Conservation (phyloP, 2,888 invertebrate species). For the Cepaea hortensis region DNA sequence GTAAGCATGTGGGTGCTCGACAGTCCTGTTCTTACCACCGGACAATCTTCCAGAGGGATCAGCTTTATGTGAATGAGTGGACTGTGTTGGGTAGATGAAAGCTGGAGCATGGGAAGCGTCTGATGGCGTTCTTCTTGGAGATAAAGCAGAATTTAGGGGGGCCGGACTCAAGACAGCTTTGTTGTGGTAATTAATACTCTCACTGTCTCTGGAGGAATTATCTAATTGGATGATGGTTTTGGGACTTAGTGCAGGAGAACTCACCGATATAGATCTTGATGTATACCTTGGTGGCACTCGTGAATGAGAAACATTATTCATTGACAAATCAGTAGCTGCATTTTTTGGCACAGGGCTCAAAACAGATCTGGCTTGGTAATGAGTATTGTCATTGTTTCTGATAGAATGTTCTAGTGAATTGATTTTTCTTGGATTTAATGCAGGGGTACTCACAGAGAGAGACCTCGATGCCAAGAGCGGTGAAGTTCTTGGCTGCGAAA, state of each 20-base stretch:
- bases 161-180: slow-evolving; percentile 9
- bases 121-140: slow-evolving; percentile 35
- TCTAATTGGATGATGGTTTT: not conserved
- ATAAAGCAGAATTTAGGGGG: slow-evolving; percentile 44
- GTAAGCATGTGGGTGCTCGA: not conserved
- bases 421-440: no score
- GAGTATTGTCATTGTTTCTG: no score
- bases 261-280: not conserved
- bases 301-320: no score
- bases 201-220: slow-evolving; percentile 21
- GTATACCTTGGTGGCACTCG: no score
- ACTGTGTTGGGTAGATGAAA: slow-evolving; percentile 41
- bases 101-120: slow-evolving; percentile 33
- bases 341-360: no score
- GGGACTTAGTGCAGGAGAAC: not conserved
- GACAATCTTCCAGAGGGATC: not conserved
- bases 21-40: not conserved
- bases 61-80: not conserved
- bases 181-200: not conserved
- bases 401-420: no score
- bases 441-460: no score
- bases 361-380: no score
- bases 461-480: not conserved
- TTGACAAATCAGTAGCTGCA: no score
- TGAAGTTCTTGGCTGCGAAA: slow-evolving; percentile 14